Percentiles rank a stretch among this genome's conserved stretches.
Conservation (phyloP, 2,113 vertebrate species). For the Laticauda colubrina region DNA sequence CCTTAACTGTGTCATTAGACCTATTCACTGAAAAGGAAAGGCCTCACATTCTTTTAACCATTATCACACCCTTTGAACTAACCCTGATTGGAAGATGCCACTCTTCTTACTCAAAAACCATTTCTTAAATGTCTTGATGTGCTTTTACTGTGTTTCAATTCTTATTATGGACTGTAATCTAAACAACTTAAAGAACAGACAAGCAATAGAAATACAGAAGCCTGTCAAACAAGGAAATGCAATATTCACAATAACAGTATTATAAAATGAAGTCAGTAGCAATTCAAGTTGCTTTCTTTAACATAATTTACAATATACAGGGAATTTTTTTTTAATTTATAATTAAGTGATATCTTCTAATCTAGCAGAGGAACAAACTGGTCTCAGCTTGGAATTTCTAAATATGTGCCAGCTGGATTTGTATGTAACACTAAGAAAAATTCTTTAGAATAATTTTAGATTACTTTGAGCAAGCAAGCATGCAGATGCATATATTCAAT, state of each 20-base stretch:
- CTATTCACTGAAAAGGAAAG: background rate
- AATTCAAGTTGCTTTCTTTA: background rate
- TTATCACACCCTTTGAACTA: background rate
- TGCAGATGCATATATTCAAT: background rate
- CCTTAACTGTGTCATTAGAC: background rate
- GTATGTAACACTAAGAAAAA: background rate
- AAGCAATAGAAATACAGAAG: background rate
- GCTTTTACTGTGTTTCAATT: background rate
- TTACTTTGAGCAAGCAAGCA: background rate
- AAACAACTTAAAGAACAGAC: background rate
- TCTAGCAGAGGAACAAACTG: background rate
- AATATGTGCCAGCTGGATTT: background rate
- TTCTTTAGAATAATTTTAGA: background rate
- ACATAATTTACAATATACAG: background rate
- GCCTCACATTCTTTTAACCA: background rate
- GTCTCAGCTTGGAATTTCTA: background rate
- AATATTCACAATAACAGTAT: background rate
- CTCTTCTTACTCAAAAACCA: background rate
- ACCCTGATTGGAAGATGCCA: background rate
- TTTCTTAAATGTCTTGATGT: background rate
- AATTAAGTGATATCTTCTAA: background rate
- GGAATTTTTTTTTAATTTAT: background rate
- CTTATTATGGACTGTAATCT: background rate
- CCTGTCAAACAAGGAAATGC: background rate
- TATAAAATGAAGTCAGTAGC: background rate